Evolutionary conservation across 1,140 invertebrate genomes (phyloP).

Genomic region (Riptortus pedestris): DNA sequence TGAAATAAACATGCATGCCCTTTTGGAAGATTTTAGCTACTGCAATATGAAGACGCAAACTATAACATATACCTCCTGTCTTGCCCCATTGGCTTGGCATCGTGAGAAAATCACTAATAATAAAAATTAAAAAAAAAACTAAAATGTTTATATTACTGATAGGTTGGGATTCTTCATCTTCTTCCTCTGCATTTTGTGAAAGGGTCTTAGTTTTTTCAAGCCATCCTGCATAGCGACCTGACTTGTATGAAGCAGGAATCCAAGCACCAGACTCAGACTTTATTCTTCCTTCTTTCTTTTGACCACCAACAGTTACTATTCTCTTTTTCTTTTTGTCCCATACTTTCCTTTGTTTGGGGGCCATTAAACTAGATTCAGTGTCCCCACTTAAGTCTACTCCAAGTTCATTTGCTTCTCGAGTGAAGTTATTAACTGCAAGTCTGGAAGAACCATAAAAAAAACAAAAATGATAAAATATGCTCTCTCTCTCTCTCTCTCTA

Average conservation of each 20-base stretch:
- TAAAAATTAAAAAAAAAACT: neutral
- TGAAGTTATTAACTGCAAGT: constrained; percentile 64
- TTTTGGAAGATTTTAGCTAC: too few species aligned
- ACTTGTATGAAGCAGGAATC: constrained; percentile 89
- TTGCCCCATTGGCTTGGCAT: too few species aligned
- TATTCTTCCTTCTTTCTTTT: constrained; percentile 55
- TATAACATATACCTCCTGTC: too few species aligned
- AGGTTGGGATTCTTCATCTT: constrained; percentile 34
- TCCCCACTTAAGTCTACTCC: constrained; percentile 73
- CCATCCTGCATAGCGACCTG: constrained; percentile 80
- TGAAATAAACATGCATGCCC: too few species aligned
- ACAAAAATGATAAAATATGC: neutral
- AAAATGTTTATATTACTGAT: constrained; percentile 1
- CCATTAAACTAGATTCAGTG: constrained; percentile 49
- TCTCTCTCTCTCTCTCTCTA: too few species aligned
- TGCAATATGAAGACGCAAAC: too few species aligned
- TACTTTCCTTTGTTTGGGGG: constrained; percentile 44
- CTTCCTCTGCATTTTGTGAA: constrained; percentile 48
- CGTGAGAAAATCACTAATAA: neutral
- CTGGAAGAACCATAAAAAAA: constrained; percentile 40
- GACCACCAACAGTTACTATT: constrained; percentile 60
- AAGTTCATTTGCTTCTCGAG: constrained; percentile 55
- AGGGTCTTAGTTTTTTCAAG: constrained; percentile 64
- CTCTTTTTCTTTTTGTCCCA: constrained; percentile 91
- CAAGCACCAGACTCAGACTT: constrained; percentile 87